A percentile compares a stretch with the other conserved stretches of the same genome.
Conservation (phyloP, 1,140 invertebrate genomes). For the Rhopalosiphum padi region DNA sequence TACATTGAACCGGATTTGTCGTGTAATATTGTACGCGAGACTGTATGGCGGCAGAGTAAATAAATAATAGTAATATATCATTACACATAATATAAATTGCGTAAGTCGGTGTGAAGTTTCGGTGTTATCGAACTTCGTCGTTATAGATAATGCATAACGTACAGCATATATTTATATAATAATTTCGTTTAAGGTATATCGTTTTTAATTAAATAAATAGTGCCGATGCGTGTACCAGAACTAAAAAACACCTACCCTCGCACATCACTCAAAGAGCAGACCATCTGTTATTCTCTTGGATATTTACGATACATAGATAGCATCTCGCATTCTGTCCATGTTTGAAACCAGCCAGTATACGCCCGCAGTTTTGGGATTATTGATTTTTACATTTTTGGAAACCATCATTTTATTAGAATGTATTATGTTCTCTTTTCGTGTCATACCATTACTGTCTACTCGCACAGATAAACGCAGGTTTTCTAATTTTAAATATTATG, state of each 20-base stretch:
- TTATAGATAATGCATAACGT: no score
- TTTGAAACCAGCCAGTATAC: neutral
- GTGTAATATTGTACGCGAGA: neutral
- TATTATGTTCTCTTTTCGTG: neutral
- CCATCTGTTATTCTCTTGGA: neutral
- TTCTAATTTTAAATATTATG: neutral
- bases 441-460: neutral
- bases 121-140: neutral
- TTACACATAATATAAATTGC: neutral
- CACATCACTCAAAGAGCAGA: neutral
- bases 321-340: neutral
- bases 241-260: neutral
- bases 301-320: neutral
- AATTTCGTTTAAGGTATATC: neutral
- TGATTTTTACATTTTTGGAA: slow-evolving; percentile 7
- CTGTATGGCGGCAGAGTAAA: neutral
- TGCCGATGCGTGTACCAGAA: neutral
- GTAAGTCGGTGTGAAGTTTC: neutral
- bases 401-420: neutral
- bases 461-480: neutral
- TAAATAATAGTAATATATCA: neutral
- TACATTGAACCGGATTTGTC: neutral
- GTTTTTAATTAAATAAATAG: neutral
- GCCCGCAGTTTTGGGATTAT: neutral
- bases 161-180: neutral